Evolutionary conservation across 2,797 vertebrate species (phyloP).

Genomic region (Fratercula arctica): DNA sequence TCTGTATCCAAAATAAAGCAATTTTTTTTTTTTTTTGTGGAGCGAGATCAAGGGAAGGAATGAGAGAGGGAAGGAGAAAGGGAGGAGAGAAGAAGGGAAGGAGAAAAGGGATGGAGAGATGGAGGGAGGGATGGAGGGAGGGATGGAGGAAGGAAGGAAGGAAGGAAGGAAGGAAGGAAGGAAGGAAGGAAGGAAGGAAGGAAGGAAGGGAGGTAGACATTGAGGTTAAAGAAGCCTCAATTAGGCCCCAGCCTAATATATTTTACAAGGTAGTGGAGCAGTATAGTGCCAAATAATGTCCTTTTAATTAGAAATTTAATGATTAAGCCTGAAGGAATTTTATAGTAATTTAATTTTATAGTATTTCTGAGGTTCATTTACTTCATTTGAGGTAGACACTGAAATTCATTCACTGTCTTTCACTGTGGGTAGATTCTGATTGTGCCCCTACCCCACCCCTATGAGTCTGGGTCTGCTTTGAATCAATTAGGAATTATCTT

Average conservation of each 20-base stretch:
- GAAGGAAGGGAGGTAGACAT: rapidly evolving
- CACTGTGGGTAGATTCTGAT: background rate
- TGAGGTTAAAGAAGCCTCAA: background rate
- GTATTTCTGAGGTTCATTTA: background rate
- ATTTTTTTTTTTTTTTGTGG: background rate
- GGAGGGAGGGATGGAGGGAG: too few relatives aligned
- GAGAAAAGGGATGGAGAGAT: too few relatives aligned
- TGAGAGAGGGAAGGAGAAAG: background rate
- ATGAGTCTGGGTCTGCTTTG: background rate
- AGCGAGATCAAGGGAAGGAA: background rate
- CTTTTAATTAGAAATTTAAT: background rate
- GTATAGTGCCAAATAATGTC: background rate
- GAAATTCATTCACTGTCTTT: background rate
- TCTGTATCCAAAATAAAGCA: background rate
- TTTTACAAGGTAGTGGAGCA: background rate
- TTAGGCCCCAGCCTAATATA: background rate
- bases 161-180: background rate
- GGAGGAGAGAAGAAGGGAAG: background rate
- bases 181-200: too few relatives aligned
- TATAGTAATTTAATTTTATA: background rate
- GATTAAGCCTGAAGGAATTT: background rate
- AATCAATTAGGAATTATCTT: background rate
- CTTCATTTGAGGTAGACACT: background rate
- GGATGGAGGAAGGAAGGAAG: background rate
- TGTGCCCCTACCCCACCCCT: background rate